phyloP scores from a whole-genome alignment of 2,797 vertebrate species.

The Aselliscus stoliczkanus region DNA sequence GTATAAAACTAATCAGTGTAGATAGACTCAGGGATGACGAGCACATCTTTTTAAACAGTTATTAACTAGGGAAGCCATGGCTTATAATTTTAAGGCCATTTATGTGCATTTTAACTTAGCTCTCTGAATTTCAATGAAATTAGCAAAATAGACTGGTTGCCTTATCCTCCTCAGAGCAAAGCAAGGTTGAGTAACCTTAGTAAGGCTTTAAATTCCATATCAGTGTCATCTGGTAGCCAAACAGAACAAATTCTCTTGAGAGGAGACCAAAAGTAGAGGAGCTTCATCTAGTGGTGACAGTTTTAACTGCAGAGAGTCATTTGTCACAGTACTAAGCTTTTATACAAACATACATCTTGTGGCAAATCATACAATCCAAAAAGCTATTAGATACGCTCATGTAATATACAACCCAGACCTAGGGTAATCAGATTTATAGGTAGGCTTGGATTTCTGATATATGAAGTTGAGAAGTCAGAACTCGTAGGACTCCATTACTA shows the following conservation, averaged over 20 bases:
- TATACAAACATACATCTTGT: not conserved
- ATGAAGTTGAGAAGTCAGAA: not conserved
- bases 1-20: not conserved
- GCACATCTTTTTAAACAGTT: not conserved
- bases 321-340: not conserved
- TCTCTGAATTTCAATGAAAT: conserved; percentile 11
- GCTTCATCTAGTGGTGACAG: conserved; percentile 38
- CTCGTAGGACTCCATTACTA: not conserved
- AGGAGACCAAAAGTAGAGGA: not conserved
- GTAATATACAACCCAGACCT: not conserved
- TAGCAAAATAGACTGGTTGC: not conserved
- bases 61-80: not conserved
- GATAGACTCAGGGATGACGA: too few relatives aligned
- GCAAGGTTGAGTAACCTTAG: not conserved
- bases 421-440: not conserved
- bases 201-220: not conserved
- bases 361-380: not conserved
- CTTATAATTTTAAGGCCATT: not conserved
- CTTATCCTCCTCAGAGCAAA: not conserved
- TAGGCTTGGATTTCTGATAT: not conserved
- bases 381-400: not conserved
- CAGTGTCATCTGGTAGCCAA: not conserved
- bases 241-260: not conserved
- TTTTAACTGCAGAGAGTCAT: not conserved
- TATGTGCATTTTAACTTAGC: not conserved